phyloP scores from a whole-genome alignment of 2,113 vertebrate species.

The Suncus etruscus region DNA sequence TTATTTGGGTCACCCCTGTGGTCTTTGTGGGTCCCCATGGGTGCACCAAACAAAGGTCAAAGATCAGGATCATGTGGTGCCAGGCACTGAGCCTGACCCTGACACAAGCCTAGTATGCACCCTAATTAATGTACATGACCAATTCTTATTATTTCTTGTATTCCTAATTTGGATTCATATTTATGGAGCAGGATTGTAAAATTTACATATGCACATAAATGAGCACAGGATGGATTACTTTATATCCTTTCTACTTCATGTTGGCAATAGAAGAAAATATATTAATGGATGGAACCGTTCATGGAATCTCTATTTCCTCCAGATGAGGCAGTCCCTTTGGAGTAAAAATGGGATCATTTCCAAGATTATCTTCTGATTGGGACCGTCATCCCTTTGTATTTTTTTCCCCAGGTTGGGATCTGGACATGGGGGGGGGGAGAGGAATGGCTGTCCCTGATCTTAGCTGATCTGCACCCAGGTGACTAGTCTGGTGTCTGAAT shows the following conservation, averaged over 20 bases:
- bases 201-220: background rate
- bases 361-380: background rate
- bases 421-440: background rate
- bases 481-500: background rate
- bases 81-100: too few species aligned
- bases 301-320: constrained; percentile 13
- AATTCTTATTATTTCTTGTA: background rate
- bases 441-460: background rate
- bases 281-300: background rate
- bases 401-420: background rate
- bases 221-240: accelerated
- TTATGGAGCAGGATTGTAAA: background rate
- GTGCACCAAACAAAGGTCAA: too few species aligned
- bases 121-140: too few species aligned
- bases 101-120: too few species aligned
- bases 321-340: constrained; percentile 2
- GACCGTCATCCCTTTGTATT: background rate
- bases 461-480: background rate
- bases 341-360: background rate
- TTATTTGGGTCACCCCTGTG: too few species aligned
- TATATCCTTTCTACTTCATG: background rate
- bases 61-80: too few species aligned
- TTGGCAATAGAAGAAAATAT: background rate
- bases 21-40: too few species aligned
- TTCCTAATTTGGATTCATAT: background rate